phyloP scores from a whole-genome alignment of 2,797 vertebrate genomes.

The Hozukius guyotensis region DNA sequence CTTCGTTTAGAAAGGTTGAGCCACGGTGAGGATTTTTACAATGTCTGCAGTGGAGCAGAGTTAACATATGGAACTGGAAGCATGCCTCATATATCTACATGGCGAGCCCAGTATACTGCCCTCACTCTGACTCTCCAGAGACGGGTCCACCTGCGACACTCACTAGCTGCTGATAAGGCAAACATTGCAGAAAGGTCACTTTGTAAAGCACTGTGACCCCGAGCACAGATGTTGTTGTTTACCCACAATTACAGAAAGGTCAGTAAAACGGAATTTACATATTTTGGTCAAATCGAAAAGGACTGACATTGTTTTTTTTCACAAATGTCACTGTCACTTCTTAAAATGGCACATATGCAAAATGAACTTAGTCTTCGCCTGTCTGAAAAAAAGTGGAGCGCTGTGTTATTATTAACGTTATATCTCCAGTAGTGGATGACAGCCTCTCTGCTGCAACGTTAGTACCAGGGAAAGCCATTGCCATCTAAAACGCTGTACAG shows the following conservation, averaged over 20 bases:
- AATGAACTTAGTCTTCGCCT: background rate
- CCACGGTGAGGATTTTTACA: slow-evolving; percentile 36
- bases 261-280: slow-evolving; percentile 48
- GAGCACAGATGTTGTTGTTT: slow-evolving; percentile 76
- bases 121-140: slow-evolving; percentile 28
- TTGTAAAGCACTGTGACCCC: slow-evolving; percentile 32
- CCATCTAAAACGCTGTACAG: background rate
- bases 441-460: background rate
- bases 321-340: slow-evolving; percentile 1
- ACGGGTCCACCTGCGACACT: slow-evolving; percentile 14
- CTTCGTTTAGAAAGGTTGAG: slow-evolving; percentile 26
- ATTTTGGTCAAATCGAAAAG: slow-evolving; percentile 30
- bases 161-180: slow-evolving; percentile 56
- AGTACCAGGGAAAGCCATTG: background rate
- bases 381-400: background rate
- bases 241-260: slow-evolving; percentile 48
- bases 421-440: background rate
- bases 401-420: no score
- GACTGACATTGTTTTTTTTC: slow-evolving; percentile 25
- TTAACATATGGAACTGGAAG: slow-evolving; percentile 45
- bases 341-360: background rate
- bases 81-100: slow-evolving; percentile 23
- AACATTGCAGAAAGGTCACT: slow-evolving; percentile 58
- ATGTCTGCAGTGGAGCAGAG: slow-evolving; percentile 37
- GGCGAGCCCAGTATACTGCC: background rate